Evolutionary conservation across 2,797 vertebrate species (phyloP).

Genomic region (Potorous gilbertii): DNA sequence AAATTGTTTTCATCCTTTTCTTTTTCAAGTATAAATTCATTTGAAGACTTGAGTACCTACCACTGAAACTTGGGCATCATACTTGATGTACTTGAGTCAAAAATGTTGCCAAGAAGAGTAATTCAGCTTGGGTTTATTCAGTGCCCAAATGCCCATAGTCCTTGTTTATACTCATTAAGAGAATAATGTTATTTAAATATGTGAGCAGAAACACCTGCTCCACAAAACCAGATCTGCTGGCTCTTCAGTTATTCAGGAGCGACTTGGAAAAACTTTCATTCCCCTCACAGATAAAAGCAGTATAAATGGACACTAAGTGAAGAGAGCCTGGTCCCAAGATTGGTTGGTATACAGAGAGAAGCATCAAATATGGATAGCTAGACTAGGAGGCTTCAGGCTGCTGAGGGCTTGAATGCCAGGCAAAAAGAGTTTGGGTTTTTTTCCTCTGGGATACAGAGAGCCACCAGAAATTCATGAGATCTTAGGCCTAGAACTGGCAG

Average conservation of each 20-base stretch:
- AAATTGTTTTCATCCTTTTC: neutral
- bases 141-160: neutral
- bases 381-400: neutral
- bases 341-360: neutral
- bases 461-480: neutral
- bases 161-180: neutral
- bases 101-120: neutral
- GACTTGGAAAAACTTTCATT: neutral
- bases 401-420: neutral
- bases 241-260: neutral
- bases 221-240: neutral
- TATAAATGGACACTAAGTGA: neutral
- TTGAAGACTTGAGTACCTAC: neutral
- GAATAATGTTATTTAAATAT: neutral
- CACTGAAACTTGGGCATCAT: neutral
- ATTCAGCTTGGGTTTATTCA: neutral
- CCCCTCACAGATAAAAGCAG: neutral
- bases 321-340: neutral
- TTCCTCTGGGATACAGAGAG: neutral
- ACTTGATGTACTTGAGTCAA: neutral
- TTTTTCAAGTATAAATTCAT: neutral
- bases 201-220: neutral
- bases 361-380: neutral
- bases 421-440: neutral
- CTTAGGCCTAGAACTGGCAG: neutral